Conservation (phyloP, 2,888 invertebrate genomes). For the Lithophane semibrunnea region DNA sequence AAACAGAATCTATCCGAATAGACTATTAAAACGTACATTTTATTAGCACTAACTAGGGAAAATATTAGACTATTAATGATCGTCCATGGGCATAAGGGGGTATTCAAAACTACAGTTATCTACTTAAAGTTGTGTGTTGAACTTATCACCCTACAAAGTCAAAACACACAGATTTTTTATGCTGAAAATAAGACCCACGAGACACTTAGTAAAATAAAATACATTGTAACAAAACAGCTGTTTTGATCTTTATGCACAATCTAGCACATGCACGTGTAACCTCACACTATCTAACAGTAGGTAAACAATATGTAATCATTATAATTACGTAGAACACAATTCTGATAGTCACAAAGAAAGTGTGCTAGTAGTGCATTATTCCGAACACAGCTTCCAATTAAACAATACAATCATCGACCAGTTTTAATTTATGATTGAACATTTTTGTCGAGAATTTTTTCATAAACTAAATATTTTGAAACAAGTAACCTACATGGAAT, state of each 20-base stretch:
- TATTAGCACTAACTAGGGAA: background rate
- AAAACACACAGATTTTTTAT: background rate
- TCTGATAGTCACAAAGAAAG: slow-evolving; percentile 16
- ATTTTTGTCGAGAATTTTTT: background rate
- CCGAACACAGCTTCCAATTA: background rate
- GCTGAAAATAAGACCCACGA: background rate
- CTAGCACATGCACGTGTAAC: slow-evolving; percentile 49
- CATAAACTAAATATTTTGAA: background rate
- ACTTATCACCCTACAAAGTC: too few relatives aligned
- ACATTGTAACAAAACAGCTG: slow-evolving; percentile 47
- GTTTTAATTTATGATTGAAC: background rate
- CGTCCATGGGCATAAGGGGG: too few relatives aligned
- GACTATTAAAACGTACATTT: background rate
- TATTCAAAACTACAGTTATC: background rate
- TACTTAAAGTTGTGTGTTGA: background rate
- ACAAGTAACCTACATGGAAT: background rate
- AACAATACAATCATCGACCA: background rate
- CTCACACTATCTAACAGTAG: slow-evolving; percentile 24
- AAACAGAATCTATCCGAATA: background rate
- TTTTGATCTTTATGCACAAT: slow-evolving; percentile 33
- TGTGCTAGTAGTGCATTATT: slow-evolving; percentile 8
- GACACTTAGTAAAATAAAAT: slow-evolving; percentile 1
- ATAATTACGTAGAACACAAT: slow-evolving; percentile 19
- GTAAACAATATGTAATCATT: slow-evolving; percentile 36
- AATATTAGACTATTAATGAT: background rate